Evolutionary conservation across 2,797 vertebrate genomes (phyloP), one percentile per base, ranked within the genome.

Genomic region (Hippoglossus hippoglossus): DNA sequence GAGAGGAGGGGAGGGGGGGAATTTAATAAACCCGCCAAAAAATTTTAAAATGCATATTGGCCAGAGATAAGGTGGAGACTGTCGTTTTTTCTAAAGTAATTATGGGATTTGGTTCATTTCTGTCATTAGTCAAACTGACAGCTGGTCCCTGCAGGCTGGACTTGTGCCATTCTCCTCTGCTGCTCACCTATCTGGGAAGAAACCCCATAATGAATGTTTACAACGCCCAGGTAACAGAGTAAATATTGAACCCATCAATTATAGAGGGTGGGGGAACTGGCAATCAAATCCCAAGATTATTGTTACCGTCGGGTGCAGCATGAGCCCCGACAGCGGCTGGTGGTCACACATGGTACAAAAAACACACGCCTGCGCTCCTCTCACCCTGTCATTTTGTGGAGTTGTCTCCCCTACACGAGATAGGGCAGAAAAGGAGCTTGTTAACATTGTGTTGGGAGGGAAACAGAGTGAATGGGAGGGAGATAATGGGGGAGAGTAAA

Each of bases 171-270:
- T 91, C 93, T 94, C 87, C 89, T 76, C 85, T 62, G 79, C 92
- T 92, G 93, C 93, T 96, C 93, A 96, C 95, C 94, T 95, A 95
- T 94, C 94, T 91, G 89, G 87, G 91, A 95, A 90, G 88, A 85
- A 92, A 91, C 56, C 64, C 76, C 68, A 81, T 95, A 94, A 95
- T 97, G 95, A 97, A 97, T 97, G 96, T 98, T 98, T 97, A 98
- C 94, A 87, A 93, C 94, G 89, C 90, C 91, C 94, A 97, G 96
- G 96, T 97, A 96, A 96, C 95, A 95, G 91, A 95, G 95, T 96
- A 97, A 97, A 98, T 96, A 97, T 96, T 96, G 96, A 93, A 92
- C 85, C 91, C 92, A 95, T 98, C 95, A 97, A 97, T 97, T 97
- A 98, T 96, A 94, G 92, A 94, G 93, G 93, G 76, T 82, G 87